Evolutionary conservation across 1,140 invertebrate species (phyloP), one percentile per base, ranked within the genome.

Genomic region (Pararge aegeria): DNA sequence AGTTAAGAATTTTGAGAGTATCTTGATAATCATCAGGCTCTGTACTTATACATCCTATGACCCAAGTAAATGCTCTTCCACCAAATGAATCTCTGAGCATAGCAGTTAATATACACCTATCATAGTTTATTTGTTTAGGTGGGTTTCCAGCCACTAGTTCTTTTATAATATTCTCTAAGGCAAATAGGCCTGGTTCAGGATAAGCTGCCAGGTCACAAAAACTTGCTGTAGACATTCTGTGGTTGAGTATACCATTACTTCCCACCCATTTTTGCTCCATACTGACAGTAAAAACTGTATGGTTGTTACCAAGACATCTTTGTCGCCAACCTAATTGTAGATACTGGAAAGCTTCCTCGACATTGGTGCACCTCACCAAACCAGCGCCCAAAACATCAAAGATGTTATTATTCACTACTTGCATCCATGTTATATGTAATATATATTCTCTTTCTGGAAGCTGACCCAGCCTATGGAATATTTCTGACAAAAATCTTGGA

Each of bases 401-500:
- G 61, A 91, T 89, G 44, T 87, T 91, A 29, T 92, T 92, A 37
- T 89, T 89, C 3, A 90, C 90, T 10, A 94, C 92, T 80, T 94
- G 92, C 64, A 93, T 93, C 91, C 93, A 94, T 46, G 92, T 92
- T 55, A 94, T 91, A 61, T 93, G 93, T 5, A 94, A 80, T 53
- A 91, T 88, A 70, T 90, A 93, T 51, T 90, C 93, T 61, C 92
- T 89, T 61, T 93, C 93, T 56, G 90, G 82, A 78, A 92, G 90
- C 56, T 91, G 87, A 30, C 90, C 87, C 6, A 95, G 92, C 68
- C 92, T 92, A 38, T 92, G 89, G 81, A 95, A 96, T 68, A 96
- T 93, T 70, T 95, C 93, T 50, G 93, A 91, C 5, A 96, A 87
- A 74, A 95, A 95, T 58, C 95, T 88, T 24, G 95, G 95, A 34